phyloP scores from a whole-genome alignment of 1,140 invertebrate species.

The Halyomorpha halys region DNA sequence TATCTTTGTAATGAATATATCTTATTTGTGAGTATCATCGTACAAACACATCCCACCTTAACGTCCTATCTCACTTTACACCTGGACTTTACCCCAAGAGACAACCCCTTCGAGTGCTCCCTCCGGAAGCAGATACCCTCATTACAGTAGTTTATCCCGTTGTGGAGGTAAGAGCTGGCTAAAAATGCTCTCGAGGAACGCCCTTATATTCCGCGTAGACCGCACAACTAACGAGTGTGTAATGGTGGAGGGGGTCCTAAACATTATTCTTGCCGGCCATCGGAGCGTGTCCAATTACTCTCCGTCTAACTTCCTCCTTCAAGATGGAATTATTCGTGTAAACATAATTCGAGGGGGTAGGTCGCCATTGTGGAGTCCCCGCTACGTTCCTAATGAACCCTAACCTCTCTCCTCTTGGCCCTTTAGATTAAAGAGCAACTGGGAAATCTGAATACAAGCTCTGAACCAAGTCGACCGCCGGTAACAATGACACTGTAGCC shows the following conservation, averaged over 20 bases:
- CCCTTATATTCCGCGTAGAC: neutral
- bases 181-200: neutral
- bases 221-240: conserved; percentile 21
- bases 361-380: too few species aligned
- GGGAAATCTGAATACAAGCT: too few species aligned
- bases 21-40: too few species aligned
- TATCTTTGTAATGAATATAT: too few species aligned
- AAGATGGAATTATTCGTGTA: conserved; percentile 28
- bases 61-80: too few species aligned
- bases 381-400: neutral
- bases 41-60: too few species aligned
- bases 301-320: conserved; percentile 18
- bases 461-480: too few species aligned
- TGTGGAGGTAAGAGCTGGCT: neutral
- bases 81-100: too few species aligned
- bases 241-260: conserved; percentile 22
- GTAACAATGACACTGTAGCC: too few species aligned
- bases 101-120: too few species aligned
- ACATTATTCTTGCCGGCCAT: conserved; percentile 26
- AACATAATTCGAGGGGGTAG: conserved; percentile 24
- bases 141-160: too few species aligned
- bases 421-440: neutral
- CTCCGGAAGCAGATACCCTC: too few species aligned
- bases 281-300: conserved; percentile 15
- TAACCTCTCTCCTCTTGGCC: neutral